Evolutionary conservation across 2,888 invertebrate genomes (phyloP).

Genomic region (Caenorhabditis sp.): DNA sequence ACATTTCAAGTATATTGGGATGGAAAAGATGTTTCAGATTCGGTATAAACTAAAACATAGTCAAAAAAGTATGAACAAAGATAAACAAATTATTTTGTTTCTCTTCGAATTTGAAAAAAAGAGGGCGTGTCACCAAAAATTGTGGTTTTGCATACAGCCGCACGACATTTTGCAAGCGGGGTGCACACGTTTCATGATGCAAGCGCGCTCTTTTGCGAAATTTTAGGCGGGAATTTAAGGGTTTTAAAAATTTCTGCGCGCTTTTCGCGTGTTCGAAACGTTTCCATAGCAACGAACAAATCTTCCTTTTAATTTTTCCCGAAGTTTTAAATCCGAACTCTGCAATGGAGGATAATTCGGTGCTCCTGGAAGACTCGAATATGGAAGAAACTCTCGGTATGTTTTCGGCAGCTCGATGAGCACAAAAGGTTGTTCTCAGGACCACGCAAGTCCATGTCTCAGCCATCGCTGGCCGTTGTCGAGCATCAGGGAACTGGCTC

Average conservation of each 20-base stretch:
- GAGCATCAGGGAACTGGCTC: not conserved
- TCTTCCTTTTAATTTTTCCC: not conserved
- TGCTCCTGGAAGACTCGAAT: constrained; percentile 36
- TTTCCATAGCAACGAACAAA: constrained; percentile 22
- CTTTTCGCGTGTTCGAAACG: not conserved
- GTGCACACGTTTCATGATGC: not conserved
- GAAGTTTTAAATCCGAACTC: not conserved
- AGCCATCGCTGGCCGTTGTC: constrained; percentile 16
- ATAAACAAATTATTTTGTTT: no score
- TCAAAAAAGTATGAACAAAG: no score
- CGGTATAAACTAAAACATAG: no score
- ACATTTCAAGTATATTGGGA: no score
- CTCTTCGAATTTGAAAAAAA: constrained; percentile 44
- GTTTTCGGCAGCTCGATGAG: not conserved
- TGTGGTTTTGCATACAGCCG: constrained; percentile 7
- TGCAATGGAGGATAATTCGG: constrained; percentile 44
- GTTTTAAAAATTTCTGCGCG: constrained; percentile 1
- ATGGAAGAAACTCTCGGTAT: constrained; percentile 20
- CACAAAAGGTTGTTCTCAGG: not conserved
- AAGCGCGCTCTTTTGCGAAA: constrained; percentile 13
- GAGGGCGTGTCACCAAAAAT: constrained; percentile 1
- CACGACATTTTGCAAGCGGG: constrained; percentile 11
- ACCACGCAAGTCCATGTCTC: constrained; percentile 33
- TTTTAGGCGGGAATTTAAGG: not conserved
- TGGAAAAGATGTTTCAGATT: no score